These are phyloP conservation scores for Mastomys natalensis DNA, from an alignment of 2,113 vertebrate genomes.

Conservation along the genomic window DNA sequence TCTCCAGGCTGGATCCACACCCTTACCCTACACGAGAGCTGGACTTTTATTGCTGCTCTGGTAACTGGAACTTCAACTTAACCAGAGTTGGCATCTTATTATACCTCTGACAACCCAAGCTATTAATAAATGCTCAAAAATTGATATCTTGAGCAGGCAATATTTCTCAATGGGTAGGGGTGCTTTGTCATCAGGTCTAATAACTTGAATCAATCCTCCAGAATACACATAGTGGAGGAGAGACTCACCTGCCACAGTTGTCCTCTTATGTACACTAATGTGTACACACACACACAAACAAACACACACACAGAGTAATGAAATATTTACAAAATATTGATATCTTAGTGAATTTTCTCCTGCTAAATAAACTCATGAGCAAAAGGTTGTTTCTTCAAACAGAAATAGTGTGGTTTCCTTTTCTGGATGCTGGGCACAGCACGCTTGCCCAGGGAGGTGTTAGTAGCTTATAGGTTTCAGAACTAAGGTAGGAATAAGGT, in stretches of 20 bases:
- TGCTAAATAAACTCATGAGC: background rate
- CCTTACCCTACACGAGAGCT: background rate
- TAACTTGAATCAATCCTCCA: background rate
- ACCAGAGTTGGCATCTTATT: background rate
- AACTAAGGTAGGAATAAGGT: background rate
- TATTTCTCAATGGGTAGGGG: too few relatives aligned
- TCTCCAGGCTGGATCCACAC: background rate
- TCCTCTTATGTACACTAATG: background rate
- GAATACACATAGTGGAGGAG: background rate
- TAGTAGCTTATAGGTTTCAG: background rate
- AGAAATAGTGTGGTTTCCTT: background rate
- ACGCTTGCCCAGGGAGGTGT: background rate
- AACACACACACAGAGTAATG: background rate
- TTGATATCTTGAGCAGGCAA: background rate
- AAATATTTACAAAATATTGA: background rate
- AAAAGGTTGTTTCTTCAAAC: background rate
- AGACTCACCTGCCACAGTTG: background rate
- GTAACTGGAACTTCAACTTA: background rate
- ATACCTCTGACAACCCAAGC: background rate
- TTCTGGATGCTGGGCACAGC: background rate
- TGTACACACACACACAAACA: background rate
- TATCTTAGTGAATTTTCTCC: background rate
- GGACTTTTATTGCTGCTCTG: background rate
- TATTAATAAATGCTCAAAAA: conserved; percentile 32
- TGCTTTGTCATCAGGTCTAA: background rate